Evolutionary conservation across 2,113 vertebrate species (phyloP).

Genomic region (Thalassarche chlororhynchos): DNA sequence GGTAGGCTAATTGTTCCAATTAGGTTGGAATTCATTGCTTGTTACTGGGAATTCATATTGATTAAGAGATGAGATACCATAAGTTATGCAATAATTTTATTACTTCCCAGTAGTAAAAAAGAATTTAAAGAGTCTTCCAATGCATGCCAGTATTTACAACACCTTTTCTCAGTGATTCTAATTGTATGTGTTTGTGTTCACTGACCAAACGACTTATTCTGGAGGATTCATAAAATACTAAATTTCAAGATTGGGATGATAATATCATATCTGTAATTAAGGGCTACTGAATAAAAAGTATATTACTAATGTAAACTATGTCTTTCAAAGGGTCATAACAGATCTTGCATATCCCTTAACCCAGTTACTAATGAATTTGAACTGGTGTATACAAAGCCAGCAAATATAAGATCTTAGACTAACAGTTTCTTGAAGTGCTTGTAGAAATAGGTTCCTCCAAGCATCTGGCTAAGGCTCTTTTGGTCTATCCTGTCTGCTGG

Average conservation of each 20-base stretch:
- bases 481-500: neutral
- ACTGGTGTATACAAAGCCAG: neutral
- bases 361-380: neutral
- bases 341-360: neutral
- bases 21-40: constrained; percentile 28
- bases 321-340: neutral
- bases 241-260: neutral
- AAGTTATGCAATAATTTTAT: constrained; percentile 23
- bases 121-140: neutral
- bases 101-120: constrained; percentile 13
- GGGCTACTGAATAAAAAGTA: neutral
- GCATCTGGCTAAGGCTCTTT: neutral
- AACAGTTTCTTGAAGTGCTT: neutral
- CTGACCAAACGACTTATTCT: neutral
- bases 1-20: constrained; percentile 52
- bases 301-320: neutral
- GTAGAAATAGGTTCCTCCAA: neutral
- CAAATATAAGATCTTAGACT: neutral
- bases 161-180: neutral
- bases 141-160: neutral
- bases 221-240: neutral
- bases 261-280: neutral
- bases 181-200: neutral
- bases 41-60: constrained; percentile 48
- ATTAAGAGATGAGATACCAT: constrained; percentile 39